Evolutionary conservation across 1,140 invertebrate genomes (phyloP).

Genomic region (Tetranychus urticae): DNA sequence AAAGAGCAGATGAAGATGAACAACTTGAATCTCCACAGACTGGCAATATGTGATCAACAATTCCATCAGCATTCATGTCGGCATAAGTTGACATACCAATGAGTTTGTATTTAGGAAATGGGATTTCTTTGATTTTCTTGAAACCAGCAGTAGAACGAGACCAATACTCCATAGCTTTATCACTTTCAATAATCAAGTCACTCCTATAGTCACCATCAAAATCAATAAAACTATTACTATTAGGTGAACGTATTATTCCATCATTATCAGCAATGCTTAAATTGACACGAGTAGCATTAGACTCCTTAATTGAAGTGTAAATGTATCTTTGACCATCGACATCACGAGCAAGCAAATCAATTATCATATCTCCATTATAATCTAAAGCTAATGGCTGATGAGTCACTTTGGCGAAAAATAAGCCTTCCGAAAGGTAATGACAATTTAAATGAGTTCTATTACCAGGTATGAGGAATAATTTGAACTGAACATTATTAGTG

Average conservation of each 20-base stretch:
- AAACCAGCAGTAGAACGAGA: not conserved
- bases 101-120: not conserved
- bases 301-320: not conserved
- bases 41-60: conserved; percentile 56
- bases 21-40: conserved; percentile 28
- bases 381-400: conserved; percentile 68
- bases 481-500: not conserved
- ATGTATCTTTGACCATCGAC: conserved; percentile 8
- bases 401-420: conserved; percentile 25
- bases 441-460: conserved; percentile 16
- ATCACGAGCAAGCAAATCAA: conserved; percentile 58
- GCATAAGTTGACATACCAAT: conserved; percentile 58
- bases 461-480: conserved; percentile 1
- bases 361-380: conserved; percentile 75
- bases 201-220: conserved; percentile 39
- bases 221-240: conserved; percentile 61
- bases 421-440: conserved; percentile 16
- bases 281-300: not conserved
- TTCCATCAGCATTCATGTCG: conserved; percentile 48
- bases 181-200: conserved; percentile 57
- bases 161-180: conserved; percentile 17
- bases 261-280: not conserved
- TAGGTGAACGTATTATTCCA: conserved; percentile 32
- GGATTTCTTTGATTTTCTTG: not conserved
- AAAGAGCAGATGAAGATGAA: not conserved